phyloP scores from a whole-genome alignment of 2,888 invertebrate species.

The Pseudeuparius sepicola region DNA sequence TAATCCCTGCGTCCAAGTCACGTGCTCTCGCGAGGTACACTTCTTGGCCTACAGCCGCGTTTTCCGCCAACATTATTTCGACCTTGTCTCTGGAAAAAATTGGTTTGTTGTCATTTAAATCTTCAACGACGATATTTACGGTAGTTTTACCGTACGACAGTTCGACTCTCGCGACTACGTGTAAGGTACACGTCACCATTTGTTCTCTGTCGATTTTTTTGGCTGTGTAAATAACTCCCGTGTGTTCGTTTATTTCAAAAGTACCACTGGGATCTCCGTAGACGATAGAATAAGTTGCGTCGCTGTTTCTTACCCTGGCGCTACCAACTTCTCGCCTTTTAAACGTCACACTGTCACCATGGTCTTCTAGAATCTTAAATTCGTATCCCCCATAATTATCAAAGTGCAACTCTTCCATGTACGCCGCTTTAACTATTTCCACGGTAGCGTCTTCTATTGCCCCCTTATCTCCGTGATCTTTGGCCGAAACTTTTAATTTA shows the following conservation, averaged over 20 bases:
- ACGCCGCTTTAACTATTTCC: constrained; percentile 66
- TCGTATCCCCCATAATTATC: constrained; percentile 67
- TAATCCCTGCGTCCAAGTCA: constrained; percentile 83
- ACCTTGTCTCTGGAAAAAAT: constrained; percentile 69
- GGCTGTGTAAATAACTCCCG: constrained; percentile 68
- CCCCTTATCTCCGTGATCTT: constrained; percentile 67
- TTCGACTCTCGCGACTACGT: constrained; percentile 68
- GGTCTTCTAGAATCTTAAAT: constrained; percentile 77
- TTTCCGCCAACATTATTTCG: constrained; percentile 71
- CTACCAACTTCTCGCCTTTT: constrained; percentile 67
- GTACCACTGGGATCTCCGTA: constrained; percentile 68
- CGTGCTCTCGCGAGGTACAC: constrained; percentile 78
- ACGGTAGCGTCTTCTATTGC: constrained; percentile 67
- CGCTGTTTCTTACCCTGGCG: constrained; percentile 48
- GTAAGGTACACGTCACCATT: constrained; percentile 63
- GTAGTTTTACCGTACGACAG: constrained; percentile 66
- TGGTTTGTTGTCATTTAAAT: constrained; percentile 89
- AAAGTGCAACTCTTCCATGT: constrained; percentile 64
- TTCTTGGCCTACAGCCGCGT: constrained; percentile 89
- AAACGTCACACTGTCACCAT: constrained; percentile 48
- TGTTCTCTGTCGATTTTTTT: constrained; percentile 78
- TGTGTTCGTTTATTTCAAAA: constrained; percentile 71
- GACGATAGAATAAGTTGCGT: constrained; percentile 60
- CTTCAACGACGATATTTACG: constrained; percentile 72
- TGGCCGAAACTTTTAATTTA: constrained; percentile 66